These are phyloP conservation scores for Chymomyza fuscimana DNA, from an alignment of 2,888 invertebrate species.

Conservation along the genomic window DNA sequence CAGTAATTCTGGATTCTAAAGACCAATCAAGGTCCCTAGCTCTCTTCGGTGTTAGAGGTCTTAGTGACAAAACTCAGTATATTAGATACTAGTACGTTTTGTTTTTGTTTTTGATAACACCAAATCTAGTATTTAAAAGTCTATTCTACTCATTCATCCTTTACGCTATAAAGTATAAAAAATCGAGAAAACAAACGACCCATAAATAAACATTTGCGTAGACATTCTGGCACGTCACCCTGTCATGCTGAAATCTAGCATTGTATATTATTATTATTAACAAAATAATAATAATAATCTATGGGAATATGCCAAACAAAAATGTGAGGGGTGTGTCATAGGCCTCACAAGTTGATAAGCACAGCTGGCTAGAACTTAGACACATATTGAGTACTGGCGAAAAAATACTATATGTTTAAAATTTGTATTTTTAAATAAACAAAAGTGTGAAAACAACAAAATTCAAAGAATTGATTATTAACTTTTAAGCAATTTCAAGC, in stretches of 20 bases:
- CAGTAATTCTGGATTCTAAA: too few species aligned
- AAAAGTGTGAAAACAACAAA: too few species aligned
- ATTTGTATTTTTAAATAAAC: background rate
- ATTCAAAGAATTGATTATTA: too few species aligned
- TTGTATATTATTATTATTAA: constrained; percentile 43
- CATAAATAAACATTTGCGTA: constrained; percentile 62
- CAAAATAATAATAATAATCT: background rate
- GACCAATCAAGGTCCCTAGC: too few species aligned
- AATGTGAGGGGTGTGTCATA: background rate
- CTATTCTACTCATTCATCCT: background rate
- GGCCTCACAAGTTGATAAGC: background rate
- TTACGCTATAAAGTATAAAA: background rate
- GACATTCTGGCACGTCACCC: background rate
- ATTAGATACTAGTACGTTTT: too few species aligned
- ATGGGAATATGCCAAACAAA: background rate
- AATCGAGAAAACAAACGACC: constrained; percentile 18
- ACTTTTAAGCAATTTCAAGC: too few species aligned
- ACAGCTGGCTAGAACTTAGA: background rate
- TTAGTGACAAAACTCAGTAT: too few species aligned
- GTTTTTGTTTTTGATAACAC: too few species aligned
- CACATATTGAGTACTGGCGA: background rate
- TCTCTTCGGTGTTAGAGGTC: too few species aligned
- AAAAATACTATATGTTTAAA: background rate
- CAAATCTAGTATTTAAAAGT: background rate
- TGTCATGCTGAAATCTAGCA: background rate